Conservation (phyloP, 1,140 invertebrate species). For the Dryas iulia region DNA sequence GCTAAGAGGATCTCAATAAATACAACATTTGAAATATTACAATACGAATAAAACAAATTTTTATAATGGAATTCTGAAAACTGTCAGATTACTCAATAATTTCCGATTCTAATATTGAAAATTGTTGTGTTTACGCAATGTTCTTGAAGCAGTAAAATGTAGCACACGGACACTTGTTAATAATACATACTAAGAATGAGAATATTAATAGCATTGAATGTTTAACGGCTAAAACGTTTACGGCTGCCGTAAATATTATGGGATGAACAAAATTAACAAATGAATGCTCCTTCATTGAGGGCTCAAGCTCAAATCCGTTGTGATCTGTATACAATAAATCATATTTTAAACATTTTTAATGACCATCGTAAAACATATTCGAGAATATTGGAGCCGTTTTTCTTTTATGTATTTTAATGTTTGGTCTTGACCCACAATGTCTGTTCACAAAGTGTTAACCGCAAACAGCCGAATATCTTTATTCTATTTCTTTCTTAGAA, state of each 20-base stretch:
- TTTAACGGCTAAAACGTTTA: slow-evolving; percentile 64
- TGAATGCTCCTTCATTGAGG: slow-evolving; percentile 65
- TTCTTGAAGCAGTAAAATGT: neutral
- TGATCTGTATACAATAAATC: slow-evolving; percentile 66
- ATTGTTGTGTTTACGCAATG: neutral
- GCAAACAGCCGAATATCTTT: neutral
- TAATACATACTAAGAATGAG: slow-evolving; percentile 37
- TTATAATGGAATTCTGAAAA: too few relatives aligned
- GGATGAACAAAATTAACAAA: slow-evolving; percentile 71
- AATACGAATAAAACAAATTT: too few relatives aligned
- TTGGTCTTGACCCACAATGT: slow-evolving; percentile 41
- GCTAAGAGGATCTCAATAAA: too few relatives aligned
- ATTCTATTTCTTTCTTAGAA: neutral
- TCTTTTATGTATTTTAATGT: slow-evolving; percentile 41
- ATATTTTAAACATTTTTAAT: slow-evolving; percentile 74
- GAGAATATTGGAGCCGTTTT: slow-evolving; percentile 43
- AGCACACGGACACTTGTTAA: slow-evolving; percentile 5
- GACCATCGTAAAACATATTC: slow-evolving; percentile 62
- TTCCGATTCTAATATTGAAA: neutral
- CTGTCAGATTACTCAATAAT: neutral
- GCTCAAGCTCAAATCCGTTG: slow-evolving; percentile 41
- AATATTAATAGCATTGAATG: slow-evolving; percentile 41
- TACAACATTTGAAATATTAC: too few relatives aligned
- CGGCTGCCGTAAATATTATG: slow-evolving; percentile 64
- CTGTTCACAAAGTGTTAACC: slow-evolving; percentile 17